Evolutionary conservation across 2,113 vertebrate species (phyloP).

Genomic region (Lethenteron camtschaticum): DNA sequence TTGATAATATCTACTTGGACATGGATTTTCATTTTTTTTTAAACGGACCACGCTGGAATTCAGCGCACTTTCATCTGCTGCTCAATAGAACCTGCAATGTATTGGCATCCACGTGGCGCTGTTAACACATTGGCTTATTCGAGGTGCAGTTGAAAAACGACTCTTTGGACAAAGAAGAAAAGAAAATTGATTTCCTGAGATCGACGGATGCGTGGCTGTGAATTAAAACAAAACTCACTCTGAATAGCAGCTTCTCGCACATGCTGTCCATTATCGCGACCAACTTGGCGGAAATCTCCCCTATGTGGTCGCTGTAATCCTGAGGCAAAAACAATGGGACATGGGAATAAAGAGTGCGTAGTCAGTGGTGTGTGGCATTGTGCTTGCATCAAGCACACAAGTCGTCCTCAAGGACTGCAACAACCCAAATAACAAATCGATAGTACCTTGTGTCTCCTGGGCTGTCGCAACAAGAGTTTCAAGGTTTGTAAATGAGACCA

Average conservation of each 20-base stretch:
- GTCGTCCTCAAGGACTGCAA: neutral
- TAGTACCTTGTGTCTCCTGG: no score
- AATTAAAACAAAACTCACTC: conserved; percentile 30
- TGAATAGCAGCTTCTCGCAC: conserved; percentile 77
- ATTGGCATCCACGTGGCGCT: neutral
- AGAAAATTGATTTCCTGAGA: neutral
- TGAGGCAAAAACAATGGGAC: conserved; percentile 25
- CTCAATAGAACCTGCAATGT: neutral
- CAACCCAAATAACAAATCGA: neutral
- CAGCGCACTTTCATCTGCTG: neutral
- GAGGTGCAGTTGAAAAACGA: neutral
- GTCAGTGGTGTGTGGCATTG: neutral
- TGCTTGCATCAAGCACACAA: neutral
- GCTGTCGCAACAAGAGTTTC: no score
- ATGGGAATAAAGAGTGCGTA: neutral
- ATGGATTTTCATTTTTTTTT: no score
- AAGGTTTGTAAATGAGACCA: no score
- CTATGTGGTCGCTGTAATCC: conserved; percentile 93
- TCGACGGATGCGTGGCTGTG: neutral
- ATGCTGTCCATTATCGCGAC: conserved; percentile 95
- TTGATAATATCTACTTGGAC: no score
- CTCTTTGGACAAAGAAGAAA: neutral
- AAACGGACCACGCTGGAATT: neutral
- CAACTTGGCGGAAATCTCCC: conserved; percentile 81
- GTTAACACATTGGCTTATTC: neutral